These are phyloP conservation scores for Phenacoccus solenopsis DNA, from an alignment of 1,140 invertebrate species.

Conservation along the genomic window DNA sequence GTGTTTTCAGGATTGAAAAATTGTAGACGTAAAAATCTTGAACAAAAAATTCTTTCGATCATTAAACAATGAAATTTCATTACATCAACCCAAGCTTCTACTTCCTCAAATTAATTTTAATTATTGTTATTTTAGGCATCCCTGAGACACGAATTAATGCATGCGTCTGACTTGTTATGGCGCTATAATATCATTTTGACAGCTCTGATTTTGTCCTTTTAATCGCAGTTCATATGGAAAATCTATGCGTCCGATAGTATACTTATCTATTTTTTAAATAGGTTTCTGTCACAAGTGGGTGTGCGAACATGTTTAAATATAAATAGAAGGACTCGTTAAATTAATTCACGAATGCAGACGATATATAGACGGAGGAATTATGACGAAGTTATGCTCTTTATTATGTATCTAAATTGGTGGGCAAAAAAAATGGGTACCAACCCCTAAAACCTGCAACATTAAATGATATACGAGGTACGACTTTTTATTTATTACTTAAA, in stretches of 20 bases:
- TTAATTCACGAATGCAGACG: not conserved
- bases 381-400: too few relatives aligned
- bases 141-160: not conserved
- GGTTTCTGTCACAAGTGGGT: not conserved
- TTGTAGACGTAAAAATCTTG: too few relatives aligned
- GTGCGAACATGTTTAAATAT: not conserved
- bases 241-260: not conserved
- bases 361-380: too few relatives aligned
- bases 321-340: not conserved
- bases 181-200: not conserved
- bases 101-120: not conserved
- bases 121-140: not conserved
- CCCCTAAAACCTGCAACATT: too few relatives aligned
- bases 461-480: too few relatives aligned
- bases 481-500: too few relatives aligned
- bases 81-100: too few relatives aligned
- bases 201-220: not conserved
- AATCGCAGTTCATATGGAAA: not conserved
- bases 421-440: too few relatives aligned
- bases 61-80: too few relatives aligned
- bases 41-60: not conserved
- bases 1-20: not conserved
- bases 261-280: not conserved
- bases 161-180: not conserved
- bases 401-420: too few relatives aligned